Evolutionary conservation across 2,888 invertebrate genomes (phyloP).

Genomic region (Papilio gigon): DNA sequence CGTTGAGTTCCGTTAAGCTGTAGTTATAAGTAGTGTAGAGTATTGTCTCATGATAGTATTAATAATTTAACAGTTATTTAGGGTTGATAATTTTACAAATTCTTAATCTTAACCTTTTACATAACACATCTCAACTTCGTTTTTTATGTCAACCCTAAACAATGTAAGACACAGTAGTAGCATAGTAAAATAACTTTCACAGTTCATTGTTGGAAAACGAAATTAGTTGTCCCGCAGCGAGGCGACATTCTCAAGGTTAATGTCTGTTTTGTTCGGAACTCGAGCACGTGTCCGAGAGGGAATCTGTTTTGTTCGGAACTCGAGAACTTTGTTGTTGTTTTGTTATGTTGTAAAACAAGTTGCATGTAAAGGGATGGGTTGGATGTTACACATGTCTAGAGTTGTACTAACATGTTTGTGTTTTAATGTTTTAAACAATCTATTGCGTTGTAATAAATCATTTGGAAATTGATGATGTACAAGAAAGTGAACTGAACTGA

Average conservation of each 20-base stretch:
- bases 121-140: not conserved
- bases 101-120: not conserved
- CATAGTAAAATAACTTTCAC: not conserved
- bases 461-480: too few species aligned
- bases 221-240: conserved; percentile 1
- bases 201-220: conserved; percentile 27
- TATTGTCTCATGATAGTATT: too few species aligned
- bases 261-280: conserved; percentile 15
- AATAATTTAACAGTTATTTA: not conserved
- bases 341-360: conserved; percentile 14
- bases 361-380: not conserved
- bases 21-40: too few species aligned
- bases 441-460: too few species aligned
- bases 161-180: not conserved
- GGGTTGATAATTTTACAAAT: not conserved
- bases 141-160: conserved; percentile 8
- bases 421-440: too few species aligned
- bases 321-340: conserved; percentile 25
- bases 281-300: conserved; percentile 32
- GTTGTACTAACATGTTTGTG: too few species aligned
- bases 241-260: conserved; percentile 25
- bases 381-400: too few species aligned
- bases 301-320: conserved; percentile 33
- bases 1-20: too few species aligned
- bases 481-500: too few species aligned